Base-by-base conservation (phyloP, 2,113 vertebrate species). In the Gadus macrocephalus region DNA sequence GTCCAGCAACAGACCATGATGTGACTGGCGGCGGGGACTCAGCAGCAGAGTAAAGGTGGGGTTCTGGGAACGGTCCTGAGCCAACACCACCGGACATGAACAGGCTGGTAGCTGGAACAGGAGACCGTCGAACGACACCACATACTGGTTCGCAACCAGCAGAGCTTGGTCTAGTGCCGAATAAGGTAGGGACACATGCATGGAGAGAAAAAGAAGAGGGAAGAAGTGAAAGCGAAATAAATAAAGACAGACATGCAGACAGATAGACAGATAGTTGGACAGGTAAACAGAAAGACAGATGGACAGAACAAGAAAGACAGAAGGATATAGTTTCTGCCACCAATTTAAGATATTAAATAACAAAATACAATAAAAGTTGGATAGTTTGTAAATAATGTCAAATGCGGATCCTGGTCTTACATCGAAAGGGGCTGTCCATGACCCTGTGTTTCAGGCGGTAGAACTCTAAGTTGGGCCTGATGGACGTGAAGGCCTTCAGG, bases 61-160 rank as follows among this genome's bases (percentile, higher is more conserved):
- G 56, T 86, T 6, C 0, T 42, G 27, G 42, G 75, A 63, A 71
- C 91, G 79, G 61, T 94, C 92, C 31, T 88, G 90, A 75, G 94
- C 93, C 22, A 95, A 85, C 28, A 94, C 84, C 5, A 93, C 83
- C 0, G 89, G 83, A 42, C 94, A 94, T 9, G 64, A 82, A 11
- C 42, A 7, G 42, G 42, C 70, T 11, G 87, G 82, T 3, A 94
- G 81, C 74, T 92, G 89, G 25, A 91, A 91, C 31, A 94, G 79
- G 66, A 68, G 89, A 2, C 94, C 92, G 3, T 94, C 94, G 49
- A 95, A 96, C 0, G 94, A 93, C 78, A 94, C 88, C 15, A 92
- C 22, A 25, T 92, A 92, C 82, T 91, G 91, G 78, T 87, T 86
- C 0, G 91, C 88, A 0, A 94, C 92, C 83, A 96, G 64, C 73